Conservation (phyloP, 2,888 invertebrate species). For the Neoascia interrupta region DNA sequence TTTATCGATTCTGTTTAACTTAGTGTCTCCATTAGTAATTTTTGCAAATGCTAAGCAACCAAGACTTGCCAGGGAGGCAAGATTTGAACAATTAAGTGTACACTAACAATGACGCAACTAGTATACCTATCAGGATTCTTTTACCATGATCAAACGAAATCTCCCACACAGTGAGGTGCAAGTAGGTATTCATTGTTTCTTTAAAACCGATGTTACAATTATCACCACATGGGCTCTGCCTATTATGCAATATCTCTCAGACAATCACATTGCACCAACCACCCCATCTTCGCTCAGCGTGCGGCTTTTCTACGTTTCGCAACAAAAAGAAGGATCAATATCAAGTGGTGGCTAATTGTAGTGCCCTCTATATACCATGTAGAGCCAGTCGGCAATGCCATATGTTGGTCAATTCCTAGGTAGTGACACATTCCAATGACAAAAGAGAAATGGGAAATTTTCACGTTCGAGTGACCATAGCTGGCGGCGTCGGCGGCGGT, state of each 20-base stretch:
- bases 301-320: constrained; percentile 30
- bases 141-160: too few species aligned
- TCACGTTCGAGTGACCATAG: constrained; percentile 53
- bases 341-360: constrained; percentile 66
- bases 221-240: constrained; percentile 46
- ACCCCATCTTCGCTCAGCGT: constrained; percentile 43
- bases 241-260: constrained; percentile 48
- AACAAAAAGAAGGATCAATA: constrained; percentile 53
- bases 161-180: neutral
- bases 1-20: too few species aligned
- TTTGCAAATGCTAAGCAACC: too few species aligned
- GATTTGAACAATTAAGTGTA: too few species aligned
- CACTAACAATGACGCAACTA: too few species aligned
- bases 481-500: neutral
- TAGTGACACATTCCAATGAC: constrained; percentile 56
- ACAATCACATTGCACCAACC: constrained; percentile 17
- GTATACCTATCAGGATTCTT: too few species aligned
- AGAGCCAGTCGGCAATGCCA: constrained; percentile 20
- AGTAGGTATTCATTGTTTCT: constrained; percentile 21
- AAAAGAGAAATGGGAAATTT: constrained; percentile 65
- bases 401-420: constrained; percentile 58
- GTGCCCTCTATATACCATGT: constrained; percentile 2
- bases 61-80: too few species aligned
- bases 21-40: too few species aligned
- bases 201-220: constrained; percentile 42